A percentile compares a stretch with the other conserved stretches of the same genome.
Conservation (phyloP, 2,113 vertebrate genomes). For the Edolisoma coerulescens region DNA sequence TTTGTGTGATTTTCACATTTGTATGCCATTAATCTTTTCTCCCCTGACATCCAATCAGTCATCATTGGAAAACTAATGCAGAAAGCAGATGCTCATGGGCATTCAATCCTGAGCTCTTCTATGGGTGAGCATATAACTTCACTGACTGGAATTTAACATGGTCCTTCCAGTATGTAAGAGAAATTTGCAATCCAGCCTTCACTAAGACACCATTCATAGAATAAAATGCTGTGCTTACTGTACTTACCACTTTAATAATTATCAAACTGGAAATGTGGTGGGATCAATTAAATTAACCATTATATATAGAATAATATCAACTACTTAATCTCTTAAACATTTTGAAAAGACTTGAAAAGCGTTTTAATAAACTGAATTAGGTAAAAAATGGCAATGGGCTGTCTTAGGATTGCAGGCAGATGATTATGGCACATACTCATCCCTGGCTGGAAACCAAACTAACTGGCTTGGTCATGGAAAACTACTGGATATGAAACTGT, state of each 20-base stretch:
- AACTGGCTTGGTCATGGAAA: background rate
- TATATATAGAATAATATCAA: background rate
- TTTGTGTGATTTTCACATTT: background rate
- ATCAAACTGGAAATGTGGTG: background rate
- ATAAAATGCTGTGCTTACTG: background rate
- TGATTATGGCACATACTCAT: fast-evolving
- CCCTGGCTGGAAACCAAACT: background rate
- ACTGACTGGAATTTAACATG: background rate
- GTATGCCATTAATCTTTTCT: background rate
- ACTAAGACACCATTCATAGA: background rate
- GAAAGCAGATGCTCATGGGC: background rate
- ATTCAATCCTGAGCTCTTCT: background rate
- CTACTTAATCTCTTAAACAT: background rate
- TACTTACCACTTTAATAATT: background rate
- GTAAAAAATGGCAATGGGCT: background rate
- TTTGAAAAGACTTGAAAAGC: background rate
- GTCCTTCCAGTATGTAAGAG: background rate
- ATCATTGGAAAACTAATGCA: background rate
- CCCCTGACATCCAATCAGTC: background rate
- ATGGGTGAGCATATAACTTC: background rate
- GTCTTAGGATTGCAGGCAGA: background rate
- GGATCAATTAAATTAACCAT: background rate
- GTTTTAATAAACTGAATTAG: background rate
- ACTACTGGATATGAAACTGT: background rate
- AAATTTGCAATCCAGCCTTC: background rate